Evolutionary conservation across 2,888 invertebrate species (phyloP).

Genomic region (Homarus gammarus): DNA sequence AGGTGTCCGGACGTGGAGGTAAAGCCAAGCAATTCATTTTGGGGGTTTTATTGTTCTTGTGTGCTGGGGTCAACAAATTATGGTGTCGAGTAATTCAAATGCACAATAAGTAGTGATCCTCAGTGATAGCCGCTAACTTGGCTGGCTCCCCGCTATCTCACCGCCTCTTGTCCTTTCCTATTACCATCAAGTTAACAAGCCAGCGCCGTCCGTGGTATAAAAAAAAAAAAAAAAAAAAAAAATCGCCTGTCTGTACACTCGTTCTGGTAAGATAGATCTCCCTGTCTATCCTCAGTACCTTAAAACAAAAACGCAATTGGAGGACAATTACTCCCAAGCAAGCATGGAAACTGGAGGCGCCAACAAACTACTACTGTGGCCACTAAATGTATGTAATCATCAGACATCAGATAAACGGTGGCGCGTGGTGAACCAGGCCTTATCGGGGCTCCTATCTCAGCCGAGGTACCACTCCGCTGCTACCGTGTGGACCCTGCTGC

Average conservation of each 20-base stretch:
- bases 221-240: too few species aligned
- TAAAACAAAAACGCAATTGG: neutral
- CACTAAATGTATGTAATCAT: slow-evolving; percentile 50
- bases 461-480: slow-evolving; percentile 25
- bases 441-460: slow-evolving; percentile 43
- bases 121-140: too few species aligned
- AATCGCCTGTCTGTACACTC: too few species aligned
- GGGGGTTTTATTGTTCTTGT: neutral
- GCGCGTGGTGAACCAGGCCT: slow-evolving; percentile 23
- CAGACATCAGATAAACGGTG: slow-evolving; percentile 35
- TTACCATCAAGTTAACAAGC: too few species aligned
- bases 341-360: slow-evolving; percentile 49
- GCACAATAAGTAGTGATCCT: too few species aligned
- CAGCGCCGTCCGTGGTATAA: too few species aligned
- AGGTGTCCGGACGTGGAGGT: slow-evolving; percentile 23
- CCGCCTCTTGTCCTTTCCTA: too few species aligned
- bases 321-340: slow-evolving; percentile 32
- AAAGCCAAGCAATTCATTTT: neutral
- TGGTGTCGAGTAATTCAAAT: neutral
- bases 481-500: slow-evolving; percentile 35
- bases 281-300: too few species aligned
- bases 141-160: too few species aligned
- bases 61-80: neutral
- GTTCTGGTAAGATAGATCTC: too few species aligned
- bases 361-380: slow-evolving; percentile 39